These are phyloP conservation scores for Pleuronectes platessa DNA, from an alignment of 2,113 vertebrate species.

Conservation along the genomic window DNA sequence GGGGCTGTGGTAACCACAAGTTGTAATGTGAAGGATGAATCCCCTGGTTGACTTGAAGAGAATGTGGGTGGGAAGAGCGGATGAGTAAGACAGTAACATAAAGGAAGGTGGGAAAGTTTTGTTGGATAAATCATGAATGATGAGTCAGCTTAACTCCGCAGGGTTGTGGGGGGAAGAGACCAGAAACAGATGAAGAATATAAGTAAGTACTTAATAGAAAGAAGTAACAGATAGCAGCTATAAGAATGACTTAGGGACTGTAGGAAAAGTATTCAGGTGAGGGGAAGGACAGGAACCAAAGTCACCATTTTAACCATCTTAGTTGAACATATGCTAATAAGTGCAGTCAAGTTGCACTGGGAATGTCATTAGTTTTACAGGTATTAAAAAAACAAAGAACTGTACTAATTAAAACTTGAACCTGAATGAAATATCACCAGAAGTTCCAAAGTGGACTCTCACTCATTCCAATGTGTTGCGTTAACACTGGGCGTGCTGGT, in stretches of 20 bases:
- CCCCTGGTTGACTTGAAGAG: not conserved
- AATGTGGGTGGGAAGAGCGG: slow-evolving; percentile 19
- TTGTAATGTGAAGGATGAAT: slow-evolving; percentile 24
- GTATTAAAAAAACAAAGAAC: too few relatives aligned
- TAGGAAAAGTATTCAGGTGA: not conserved
- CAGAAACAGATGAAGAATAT: not conserved
- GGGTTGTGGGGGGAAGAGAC: not conserved
- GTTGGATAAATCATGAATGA: not conserved
- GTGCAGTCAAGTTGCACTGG: too few relatives aligned
- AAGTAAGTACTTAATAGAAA: too few relatives aligned
- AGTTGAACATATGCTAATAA: too few relatives aligned
- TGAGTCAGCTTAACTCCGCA: not conserved
- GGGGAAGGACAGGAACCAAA: too few relatives aligned
- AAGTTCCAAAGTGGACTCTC: too few relatives aligned
- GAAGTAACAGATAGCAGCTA: not conserved
- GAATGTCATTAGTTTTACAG: too few relatives aligned
- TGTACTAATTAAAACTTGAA: too few relatives aligned
- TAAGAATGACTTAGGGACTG: not conserved
- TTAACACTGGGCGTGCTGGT: too few relatives aligned
- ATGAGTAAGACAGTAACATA: not conserved
- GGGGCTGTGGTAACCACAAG: slow-evolving; percentile 2
- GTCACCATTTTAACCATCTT: too few relatives aligned
- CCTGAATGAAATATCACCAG: too few relatives aligned
- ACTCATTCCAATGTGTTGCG: too few relatives aligned
- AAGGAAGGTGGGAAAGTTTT: not conserved